Evolutionary conservation across 2,888 invertebrate species (phyloP), one percentile per base, ranked within the genome.

Genomic region (Polietes domitor): DNA sequence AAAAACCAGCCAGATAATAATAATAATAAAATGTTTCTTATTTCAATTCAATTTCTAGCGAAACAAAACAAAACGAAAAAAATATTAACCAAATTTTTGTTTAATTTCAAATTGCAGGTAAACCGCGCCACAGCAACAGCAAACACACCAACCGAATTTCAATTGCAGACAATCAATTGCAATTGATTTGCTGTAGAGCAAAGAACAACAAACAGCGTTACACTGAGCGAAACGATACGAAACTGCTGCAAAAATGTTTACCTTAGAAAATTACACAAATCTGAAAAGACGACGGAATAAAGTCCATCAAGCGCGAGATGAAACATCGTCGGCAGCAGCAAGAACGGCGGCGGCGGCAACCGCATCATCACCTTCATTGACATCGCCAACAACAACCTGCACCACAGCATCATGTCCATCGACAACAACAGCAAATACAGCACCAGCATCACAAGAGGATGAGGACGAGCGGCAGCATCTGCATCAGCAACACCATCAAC

Each of bases 21-120:
- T 15, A 58, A 41, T 37, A 65, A 68, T 68, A 68, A 41, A 43
- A 68, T 68, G 15, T 68, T 68, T 68, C 43, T 41, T 68, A 43
- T 68, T 68, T 65, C n/a, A n/a, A n/a, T n/a, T 43, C 24, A 32
- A 68, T 43, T 68, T 43, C 68, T 15, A 4, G 21, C 21, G 37
- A 68, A n/a, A 43, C 68, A 37, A 65, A n/a, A n/a, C n/a, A n/a
- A n/a, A n/a, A n/a, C n/a, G n/a, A n/a, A 32, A 37, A 32, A 43
- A 68, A 19, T 65, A 37, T 65, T 65, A 21, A 65, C 37, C 65
- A 41, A 43, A 47, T 47, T 47, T 74, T 53, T 70, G 70, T 77
- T 83, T 79, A 5, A 68, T 79, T 73, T 83, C 53, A 50, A 79
- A 70, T 83, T 83, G 37, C 83, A 83, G 83, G 74, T 53, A 77